A percentile compares a stretch with the other conserved stretches of the same genome.
These are phyloP conservation scores for Xiphias gladius DNA, from an alignment of 2,113 vertebrate genomes.

Conservation along the genomic window DNA sequence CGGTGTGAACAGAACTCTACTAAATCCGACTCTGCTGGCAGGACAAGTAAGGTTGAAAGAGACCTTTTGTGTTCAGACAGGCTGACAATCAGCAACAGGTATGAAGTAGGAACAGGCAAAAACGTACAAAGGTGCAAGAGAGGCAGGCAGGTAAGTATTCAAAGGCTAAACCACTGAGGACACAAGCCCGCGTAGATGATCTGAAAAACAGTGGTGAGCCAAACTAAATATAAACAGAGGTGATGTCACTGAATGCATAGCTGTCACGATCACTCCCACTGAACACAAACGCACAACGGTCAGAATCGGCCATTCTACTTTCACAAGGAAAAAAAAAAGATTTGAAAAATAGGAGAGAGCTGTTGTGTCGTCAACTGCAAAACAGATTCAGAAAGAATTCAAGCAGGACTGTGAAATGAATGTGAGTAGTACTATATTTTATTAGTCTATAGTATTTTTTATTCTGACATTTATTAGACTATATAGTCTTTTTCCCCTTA, in stretches of 20 bases:
- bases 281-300: neutral
- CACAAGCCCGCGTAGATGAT: neutral
- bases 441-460: no score
- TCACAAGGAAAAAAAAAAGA: no score
- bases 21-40: neutral
- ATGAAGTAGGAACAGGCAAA: neutral
- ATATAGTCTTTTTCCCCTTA: neutral
- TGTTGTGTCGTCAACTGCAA: neutral
- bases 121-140: constrained; percentile 33
- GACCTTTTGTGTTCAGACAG: constrained; percentile 6
- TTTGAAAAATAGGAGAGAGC: neutral
- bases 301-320: no score
- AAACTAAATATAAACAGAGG: neutral
- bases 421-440: no score
- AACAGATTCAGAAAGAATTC: constrained; percentile 22
- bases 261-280: neutral
- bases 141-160: constrained; percentile 22
- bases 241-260: neutral
- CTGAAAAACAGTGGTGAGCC: constrained; percentile 25
- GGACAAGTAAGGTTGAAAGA: neutral
- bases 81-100: neutral
- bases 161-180: constrained; percentile 25
- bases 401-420: no score
- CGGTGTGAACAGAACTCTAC: neutral
- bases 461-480: neutral